phyloP scores from a whole-genome alignment of 2,888 invertebrate species.

The Panzeria rudis region DNA sequence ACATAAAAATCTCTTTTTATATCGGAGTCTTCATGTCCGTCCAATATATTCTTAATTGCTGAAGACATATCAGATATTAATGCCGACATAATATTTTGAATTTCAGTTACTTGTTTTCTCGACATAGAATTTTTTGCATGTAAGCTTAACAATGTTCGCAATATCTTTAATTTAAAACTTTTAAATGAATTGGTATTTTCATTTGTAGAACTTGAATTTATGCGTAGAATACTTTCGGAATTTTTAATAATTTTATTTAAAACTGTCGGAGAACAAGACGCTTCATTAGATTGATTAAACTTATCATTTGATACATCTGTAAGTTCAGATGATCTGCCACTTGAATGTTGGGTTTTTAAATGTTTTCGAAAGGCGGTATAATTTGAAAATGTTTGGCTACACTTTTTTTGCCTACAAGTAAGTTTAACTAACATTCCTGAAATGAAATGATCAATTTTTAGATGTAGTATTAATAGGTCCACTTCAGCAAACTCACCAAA shows the following conservation, averaged over 20 bases:
- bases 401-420: conserved; percentile 58
- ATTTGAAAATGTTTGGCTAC: conserved; percentile 59
- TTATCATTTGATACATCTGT: background rate
- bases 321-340: background rate
- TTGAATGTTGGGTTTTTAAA: conserved; percentile 51
- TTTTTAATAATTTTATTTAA: background rate
- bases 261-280: background rate
- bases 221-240: background rate
- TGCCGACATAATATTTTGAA: conserved; percentile 46
- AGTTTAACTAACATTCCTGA: conserved; percentile 45
- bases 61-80: conserved; percentile 35
- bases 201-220: background rate
- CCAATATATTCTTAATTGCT: conserved; percentile 10
- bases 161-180: conserved; percentile 23
- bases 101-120: conserved; percentile 41
- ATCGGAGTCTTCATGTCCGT: conserved; percentile 25
- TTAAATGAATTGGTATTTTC: conserved; percentile 9
- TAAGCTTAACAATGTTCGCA: background rate
- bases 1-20: background rate
- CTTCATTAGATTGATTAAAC: background rate
- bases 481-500: conserved; percentile 40
- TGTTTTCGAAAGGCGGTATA: conserved; percentile 60
- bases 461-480: background rate
- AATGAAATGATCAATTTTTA: conserved; percentile 59
- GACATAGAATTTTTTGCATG: conserved; percentile 40